Evolutionary conservation across 2,113 vertebrate species (phyloP).

Genomic region (Ceuthmochares aereus): DNA sequence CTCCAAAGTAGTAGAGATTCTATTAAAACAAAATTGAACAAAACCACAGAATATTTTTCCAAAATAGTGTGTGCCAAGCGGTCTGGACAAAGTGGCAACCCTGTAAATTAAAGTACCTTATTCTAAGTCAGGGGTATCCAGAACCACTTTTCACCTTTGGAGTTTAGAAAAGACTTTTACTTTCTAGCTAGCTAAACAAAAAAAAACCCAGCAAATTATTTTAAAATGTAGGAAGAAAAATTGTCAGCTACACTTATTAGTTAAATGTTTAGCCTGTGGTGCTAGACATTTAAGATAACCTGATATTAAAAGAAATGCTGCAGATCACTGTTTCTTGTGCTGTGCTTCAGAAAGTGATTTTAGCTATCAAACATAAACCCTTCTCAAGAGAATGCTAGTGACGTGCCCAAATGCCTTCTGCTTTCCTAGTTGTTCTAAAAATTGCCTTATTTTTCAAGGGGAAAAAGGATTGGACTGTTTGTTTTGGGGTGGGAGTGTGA

Average conservation of each 20-base stretch:
- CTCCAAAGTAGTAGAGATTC: neutral
- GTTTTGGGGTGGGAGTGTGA: slow-evolving; percentile 26
- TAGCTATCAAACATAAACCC: neutral
- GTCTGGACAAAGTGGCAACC: neutral
- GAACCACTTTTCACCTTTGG: neutral
- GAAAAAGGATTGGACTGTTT: neutral
- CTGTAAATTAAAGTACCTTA: neutral
- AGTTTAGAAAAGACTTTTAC: neutral
- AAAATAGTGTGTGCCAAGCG: neutral
- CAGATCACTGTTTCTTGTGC: neutral
- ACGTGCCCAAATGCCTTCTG: neutral
- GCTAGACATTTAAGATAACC: neutral
- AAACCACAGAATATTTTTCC: neutral
- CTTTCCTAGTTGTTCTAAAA: slow-evolving; percentile 27
- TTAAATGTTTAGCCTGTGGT: neutral
- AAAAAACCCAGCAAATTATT: neutral
- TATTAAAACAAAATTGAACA: neutral
- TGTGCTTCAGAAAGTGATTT: neutral
- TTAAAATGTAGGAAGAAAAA: neutral
- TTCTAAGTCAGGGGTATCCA: neutral
- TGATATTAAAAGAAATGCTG: neutral
- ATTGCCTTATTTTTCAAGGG: neutral
- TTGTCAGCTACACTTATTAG: neutral
- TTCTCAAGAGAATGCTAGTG: neutral
- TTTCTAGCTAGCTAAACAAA: neutral